A percentile compares a stretch with the other conserved stretches of the same genome.
These are phyloP conservation scores for Megalopta genalis DNA, from an alignment of 1,140 invertebrate genomes.

Conservation along the genomic window DNA sequence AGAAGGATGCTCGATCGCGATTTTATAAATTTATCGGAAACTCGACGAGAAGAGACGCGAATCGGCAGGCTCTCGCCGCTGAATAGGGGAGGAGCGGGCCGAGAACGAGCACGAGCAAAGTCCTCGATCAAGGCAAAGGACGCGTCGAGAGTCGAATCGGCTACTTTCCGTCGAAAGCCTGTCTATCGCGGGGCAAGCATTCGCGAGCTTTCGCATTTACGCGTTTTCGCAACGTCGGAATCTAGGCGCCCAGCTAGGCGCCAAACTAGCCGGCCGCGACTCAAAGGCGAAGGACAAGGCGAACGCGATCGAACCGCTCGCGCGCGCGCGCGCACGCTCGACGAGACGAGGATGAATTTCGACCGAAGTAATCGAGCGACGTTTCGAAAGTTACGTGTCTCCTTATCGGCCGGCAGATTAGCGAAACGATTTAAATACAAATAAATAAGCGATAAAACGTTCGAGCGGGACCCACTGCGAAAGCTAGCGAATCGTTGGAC, in stretches of 20 bases:
- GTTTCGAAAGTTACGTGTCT: constrained; percentile 35
- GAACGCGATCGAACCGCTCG: not conserved
- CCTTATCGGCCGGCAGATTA: constrained; percentile 51
- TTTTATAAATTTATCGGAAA: too few species aligned
- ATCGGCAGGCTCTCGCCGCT: too few species aligned
- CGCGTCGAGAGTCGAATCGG: constrained; percentile 38
- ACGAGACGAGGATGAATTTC: constrained; percentile 13
- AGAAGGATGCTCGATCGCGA: not conserved
- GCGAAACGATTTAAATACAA: constrained; percentile 41
- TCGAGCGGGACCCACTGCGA: too few species aligned
- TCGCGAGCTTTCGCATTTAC: too few species aligned
- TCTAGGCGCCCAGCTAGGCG: too few species aligned
- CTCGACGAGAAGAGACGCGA: too few species aligned
- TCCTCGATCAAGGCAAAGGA: not conserved
- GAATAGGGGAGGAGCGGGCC: not conserved
- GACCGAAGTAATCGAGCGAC: not conserved
- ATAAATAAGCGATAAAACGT: constrained; percentile 1
- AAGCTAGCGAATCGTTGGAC: constrained; percentile 3
- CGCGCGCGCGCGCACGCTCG: too few species aligned
- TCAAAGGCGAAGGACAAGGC: not conserved
- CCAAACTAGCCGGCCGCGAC: not conserved
- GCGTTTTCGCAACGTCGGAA: too few species aligned
- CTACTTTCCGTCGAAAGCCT: not conserved
- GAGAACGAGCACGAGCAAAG: not conserved
- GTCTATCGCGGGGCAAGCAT: too few species aligned